Percentiles rank a stretch among this genome's conserved stretches.
Evolutionary conservation across 2,888 invertebrate genomes (phyloP).

Genomic region (Athalia cordata): DNA sequence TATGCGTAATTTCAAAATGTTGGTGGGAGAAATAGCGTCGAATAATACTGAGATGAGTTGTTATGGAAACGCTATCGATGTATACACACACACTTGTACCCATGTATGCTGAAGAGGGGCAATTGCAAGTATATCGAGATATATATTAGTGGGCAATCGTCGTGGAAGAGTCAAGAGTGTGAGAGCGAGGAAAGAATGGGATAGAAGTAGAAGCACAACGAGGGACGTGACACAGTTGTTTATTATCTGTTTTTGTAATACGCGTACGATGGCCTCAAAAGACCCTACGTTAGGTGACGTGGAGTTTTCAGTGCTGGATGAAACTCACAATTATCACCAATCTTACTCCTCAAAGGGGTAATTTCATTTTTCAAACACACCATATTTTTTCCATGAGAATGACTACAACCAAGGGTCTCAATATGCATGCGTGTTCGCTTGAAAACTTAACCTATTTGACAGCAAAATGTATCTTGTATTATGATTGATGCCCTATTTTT

Average conservation of each 20-base stretch:
- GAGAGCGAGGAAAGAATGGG: too few relatives aligned
- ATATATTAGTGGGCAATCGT: too few relatives aligned
- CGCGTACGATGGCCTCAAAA: slow-evolving; percentile 36
- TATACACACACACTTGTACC: too few relatives aligned
- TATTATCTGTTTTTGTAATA: neutral
- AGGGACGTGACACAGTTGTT: neutral
- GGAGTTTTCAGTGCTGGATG: slow-evolving; percentile 64
- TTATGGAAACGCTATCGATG: too few relatives aligned
- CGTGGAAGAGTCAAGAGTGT: too few relatives aligned
- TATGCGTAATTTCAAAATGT: too few relatives aligned
- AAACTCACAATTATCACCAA: slow-evolving; percentile 60
- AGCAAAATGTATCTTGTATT: neutral
- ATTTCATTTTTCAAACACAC: slow-evolving; percentile 25
- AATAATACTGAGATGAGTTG: too few relatives aligned
- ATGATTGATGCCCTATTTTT: too few relatives aligned
- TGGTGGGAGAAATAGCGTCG: neutral
- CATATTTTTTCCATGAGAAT: neutral
- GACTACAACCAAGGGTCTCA: neutral
- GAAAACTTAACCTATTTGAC: slow-evolving; percentile 7
- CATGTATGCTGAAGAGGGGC: too few relatives aligned
- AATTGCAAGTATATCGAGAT: too few relatives aligned
- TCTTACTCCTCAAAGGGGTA: slow-evolving; percentile 56
- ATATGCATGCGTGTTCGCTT: neutral
- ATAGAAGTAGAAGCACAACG: neutral
- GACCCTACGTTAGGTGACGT: slow-evolving; percentile 58